These are phyloP conservation scores for Chondrilla cf. caribensis DNA, from an alignment of 37 sponge, comb jelly and placozoan species.

Conservation along the genomic window DNA sequence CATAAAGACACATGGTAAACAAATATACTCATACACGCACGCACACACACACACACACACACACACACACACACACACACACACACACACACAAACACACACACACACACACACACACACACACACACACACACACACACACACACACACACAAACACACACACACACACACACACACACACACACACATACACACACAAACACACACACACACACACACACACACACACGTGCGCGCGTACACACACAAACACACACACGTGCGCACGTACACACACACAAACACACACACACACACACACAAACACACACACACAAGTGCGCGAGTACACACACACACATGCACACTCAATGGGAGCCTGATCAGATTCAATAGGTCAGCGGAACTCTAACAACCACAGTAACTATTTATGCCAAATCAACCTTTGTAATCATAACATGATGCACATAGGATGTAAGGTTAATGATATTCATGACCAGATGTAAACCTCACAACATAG, in stretches of 20 bases:
- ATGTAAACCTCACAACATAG: no score
- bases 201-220: conserved; percentile 14
- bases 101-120: background rate
- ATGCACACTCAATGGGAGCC: background rate
- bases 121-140: conserved; percentile 14
- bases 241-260: background rate
- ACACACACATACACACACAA: conserved; percentile 1
- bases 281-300: background rate
- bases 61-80: conserved; percentile 1
- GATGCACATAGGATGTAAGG: no score
- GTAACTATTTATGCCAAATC: no score
- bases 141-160: background rate
- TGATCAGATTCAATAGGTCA: no score
- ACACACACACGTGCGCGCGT: background rate
- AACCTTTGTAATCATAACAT: no score
- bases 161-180: conserved; percentile 11
- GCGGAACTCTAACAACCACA: no score
- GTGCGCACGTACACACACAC: background rate
- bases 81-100: background rate
- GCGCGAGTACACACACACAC: background rate
- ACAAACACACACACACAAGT: background rate
- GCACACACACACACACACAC: conserved; percentile 2
- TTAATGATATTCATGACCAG: no score
- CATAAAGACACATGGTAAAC: background rate
- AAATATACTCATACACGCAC: background rate